These are phyloP conservation scores for Blomia tropicalis DNA, from an alignment of 2,888 invertebrate species.

Conservation along the genomic window DNA sequence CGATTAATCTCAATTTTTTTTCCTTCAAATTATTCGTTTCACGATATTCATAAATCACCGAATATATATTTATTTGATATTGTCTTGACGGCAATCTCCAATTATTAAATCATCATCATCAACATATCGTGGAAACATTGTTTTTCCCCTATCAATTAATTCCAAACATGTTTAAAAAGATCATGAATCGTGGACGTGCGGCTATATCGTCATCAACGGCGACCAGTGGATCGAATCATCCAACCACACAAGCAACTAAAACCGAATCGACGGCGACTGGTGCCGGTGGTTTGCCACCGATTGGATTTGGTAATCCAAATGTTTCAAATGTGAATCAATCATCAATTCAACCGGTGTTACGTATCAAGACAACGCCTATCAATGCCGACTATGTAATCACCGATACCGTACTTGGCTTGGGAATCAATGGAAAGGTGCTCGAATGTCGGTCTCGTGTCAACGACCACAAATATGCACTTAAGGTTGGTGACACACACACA, in stretches of 20 bases:
- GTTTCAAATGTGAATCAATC: background rate
- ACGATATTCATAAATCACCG: too few species aligned
- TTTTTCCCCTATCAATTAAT: too few species aligned
- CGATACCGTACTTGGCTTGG: constrained; percentile 78
- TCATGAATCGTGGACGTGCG: background rate
- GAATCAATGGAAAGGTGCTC: constrained; percentile 96
- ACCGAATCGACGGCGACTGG: background rate
- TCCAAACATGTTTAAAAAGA: constrained; percentile 11
- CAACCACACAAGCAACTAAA: too few species aligned
- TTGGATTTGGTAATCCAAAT: background rate
- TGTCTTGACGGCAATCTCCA: too few species aligned
- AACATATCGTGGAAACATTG: background rate
- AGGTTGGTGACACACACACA: constrained; percentile 55
- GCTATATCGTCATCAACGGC: background rate
- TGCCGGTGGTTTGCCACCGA: background rate
- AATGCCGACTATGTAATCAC: constrained; percentile 81
- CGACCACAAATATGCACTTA: constrained; percentile 69
- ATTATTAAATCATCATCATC: background rate
- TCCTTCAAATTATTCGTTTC: too few species aligned
- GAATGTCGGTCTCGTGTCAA: constrained; percentile 67
- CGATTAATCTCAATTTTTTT: too few species aligned
- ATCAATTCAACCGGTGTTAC: background rate
- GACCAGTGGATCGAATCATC: too few species aligned
- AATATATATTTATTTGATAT: too few species aligned
- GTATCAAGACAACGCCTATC: constrained; percentile 56